phyloP scores from a whole-genome alignment of 2,113 vertebrate genomes.

The Pterocles orientalis region DNA sequence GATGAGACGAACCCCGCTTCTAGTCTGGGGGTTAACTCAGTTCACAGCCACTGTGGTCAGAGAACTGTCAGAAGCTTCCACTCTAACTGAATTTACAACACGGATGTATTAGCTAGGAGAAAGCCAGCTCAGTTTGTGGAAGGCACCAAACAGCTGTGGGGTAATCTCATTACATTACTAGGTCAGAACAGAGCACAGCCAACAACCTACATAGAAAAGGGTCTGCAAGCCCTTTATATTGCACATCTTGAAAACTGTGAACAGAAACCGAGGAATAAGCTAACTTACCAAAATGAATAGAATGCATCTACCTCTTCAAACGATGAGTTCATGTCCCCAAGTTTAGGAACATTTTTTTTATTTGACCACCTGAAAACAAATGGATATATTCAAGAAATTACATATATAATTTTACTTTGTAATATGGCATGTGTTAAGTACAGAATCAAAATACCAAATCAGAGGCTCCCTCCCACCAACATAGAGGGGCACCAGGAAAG shows the following conservation, averaged over 20 bases:
- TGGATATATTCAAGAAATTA: background rate
- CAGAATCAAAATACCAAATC: background rate
- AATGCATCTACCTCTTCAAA: conserved; percentile 98
- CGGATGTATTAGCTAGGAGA: background rate
- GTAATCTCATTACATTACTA: background rate
- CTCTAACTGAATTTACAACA: background rate
- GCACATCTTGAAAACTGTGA: background rate
- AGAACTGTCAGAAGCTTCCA: background rate
- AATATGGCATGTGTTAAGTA: background rate
- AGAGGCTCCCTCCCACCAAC: background rate
- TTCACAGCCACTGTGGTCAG: background rate
- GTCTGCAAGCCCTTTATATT: background rate
- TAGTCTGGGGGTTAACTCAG: background rate
- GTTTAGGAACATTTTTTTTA: conserved; percentile 89
- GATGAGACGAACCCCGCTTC: background rate
- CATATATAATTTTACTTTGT: background rate
- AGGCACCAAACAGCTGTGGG: background rate
- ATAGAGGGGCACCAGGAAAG: background rate
- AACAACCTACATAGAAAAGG: background rate
- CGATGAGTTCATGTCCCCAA: conserved; percentile 86
- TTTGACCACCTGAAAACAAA: conserved; percentile 87
- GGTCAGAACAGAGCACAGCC: background rate
- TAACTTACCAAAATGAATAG: conserved; percentile 96
- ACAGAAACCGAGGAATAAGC: background rate
- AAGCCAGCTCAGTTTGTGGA: background rate